Evolutionary conservation across 2,797 vertebrate genomes (phyloP), one percentile per base, ranked within the genome.

Genomic region (Chromobotia macracanthus): DNA sequence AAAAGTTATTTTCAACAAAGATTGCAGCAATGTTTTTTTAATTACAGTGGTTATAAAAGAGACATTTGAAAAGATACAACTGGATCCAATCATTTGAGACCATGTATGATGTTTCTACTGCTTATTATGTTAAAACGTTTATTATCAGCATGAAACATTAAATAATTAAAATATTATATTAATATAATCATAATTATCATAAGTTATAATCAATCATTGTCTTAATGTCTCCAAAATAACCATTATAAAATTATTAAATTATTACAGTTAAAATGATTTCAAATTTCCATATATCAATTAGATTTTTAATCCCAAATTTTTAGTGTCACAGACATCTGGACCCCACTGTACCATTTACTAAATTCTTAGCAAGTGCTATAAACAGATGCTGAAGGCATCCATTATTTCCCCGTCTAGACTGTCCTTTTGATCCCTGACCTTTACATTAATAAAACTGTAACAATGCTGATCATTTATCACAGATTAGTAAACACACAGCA

Each of bases 41-140:
- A 25, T 75, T 66, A 25, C 13, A 75, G 50, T 53, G 60, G 48
- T 65, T n/a, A 65, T 19, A 38, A n/a, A 18, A 15, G 31, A 31
- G 31, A 31, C 31, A 31, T 3, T 55, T 23, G 18, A 7, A 41
- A 23, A 75, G 50, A 38, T 7, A 56, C 12, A 60, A 25, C 25
- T 4, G 12, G 11, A 25, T 25, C 56, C 56, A 15, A 60, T 15
- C 13, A 1, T 25, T 31, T 31, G 31, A 31, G 31, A 31, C 31
- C 31, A 31, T 31, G 31, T 31, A 31, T 31, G 31, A 2, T 31
- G 1, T 31, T 31, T 2, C 31, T 31, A 5, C 31, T 31, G 3
- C 31, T 3, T 31, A 3, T 31, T 31, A 3, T 7, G 9, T 44
- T 44, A 9, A 44, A 44, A 44, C 0, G 1, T 2, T 2, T 31